Conservation (phyloP, 2,113 vertebrate species). For the Myrmecophaga tridactyla region DNA sequence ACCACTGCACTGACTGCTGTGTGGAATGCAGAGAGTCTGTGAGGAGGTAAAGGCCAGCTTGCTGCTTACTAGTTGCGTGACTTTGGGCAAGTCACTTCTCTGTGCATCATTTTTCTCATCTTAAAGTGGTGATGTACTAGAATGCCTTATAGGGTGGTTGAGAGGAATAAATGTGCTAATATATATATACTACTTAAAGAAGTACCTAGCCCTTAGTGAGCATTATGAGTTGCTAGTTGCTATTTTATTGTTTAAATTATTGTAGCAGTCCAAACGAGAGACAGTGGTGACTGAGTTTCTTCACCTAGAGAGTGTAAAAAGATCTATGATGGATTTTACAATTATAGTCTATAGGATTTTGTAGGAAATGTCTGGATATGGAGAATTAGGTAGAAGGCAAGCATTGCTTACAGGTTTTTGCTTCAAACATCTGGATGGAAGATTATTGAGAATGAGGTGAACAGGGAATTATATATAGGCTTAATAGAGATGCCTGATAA, state of each 20-base stretch:
- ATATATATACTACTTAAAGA: background rate
- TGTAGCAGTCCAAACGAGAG: background rate
- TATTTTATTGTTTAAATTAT: constrained; percentile 6
- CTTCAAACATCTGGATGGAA: background rate
- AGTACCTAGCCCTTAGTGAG: background rate
- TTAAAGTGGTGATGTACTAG: background rate
- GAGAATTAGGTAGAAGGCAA: background rate
- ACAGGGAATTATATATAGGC: background rate
- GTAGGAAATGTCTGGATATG: background rate
- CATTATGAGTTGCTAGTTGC: background rate
- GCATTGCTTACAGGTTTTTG: background rate
- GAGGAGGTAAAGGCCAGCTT: background rate
- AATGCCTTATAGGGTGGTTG: background rate
- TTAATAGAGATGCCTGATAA: background rate
- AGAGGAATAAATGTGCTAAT: background rate
- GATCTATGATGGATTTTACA: background rate
- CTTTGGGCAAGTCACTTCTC: background rate
- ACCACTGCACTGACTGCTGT: background rate
- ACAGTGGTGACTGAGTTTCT: background rate
- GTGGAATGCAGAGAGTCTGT: background rate
- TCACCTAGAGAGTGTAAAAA: background rate
- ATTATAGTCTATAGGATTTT: background rate
- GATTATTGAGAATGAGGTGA: background rate
- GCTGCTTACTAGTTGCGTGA: background rate
- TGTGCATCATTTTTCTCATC: background rate